phyloP scores from a whole-genome alignment of 1,140 invertebrate species.

The Brachionus rotundiformis region DNA sequence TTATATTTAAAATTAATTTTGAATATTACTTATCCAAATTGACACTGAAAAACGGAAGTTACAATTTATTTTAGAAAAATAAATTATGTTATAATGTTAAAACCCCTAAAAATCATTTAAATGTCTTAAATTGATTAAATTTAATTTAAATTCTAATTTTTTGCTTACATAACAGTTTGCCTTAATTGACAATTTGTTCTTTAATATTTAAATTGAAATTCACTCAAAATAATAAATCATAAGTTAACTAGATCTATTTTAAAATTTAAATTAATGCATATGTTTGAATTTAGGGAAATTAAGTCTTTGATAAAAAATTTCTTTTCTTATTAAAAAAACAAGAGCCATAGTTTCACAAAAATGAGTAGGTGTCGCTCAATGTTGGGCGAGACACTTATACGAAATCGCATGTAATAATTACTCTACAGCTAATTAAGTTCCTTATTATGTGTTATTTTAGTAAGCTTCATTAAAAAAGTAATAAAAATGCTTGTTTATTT shows the following conservation, averaged over 20 bases:
- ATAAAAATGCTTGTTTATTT: background rate
- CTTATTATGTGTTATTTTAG: background rate
- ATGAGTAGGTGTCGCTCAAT: background rate
- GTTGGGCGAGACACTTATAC: background rate
- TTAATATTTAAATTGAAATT: background rate
- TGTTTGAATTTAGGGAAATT: conserved; percentile 4
- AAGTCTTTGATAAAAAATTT: background rate
- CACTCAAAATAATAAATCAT: background rate
- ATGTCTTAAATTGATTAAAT: too few relatives aligned
- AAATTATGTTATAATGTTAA: too few relatives aligned
- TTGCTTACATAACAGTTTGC: background rate
- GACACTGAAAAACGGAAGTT: too few relatives aligned
- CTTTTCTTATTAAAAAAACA: background rate
- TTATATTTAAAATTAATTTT: too few relatives aligned
- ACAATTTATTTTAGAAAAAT: too few relatives aligned
- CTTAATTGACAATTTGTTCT: too few relatives aligned
- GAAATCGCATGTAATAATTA: background rate
- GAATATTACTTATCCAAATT: too few relatives aligned
- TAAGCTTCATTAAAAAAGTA: background rate
- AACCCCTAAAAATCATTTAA: too few relatives aligned
- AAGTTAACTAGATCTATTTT: background rate
- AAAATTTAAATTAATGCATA: background rate
- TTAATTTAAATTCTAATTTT: background rate
- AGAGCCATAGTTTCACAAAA: background rate
- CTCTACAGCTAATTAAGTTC: background rate